A percentile compares a stretch with the other conserved stretches of the same genome.
phyloP scores from a whole-genome alignment of 2,113 vertebrate species.

The Copsychus sechellarum region DNA sequence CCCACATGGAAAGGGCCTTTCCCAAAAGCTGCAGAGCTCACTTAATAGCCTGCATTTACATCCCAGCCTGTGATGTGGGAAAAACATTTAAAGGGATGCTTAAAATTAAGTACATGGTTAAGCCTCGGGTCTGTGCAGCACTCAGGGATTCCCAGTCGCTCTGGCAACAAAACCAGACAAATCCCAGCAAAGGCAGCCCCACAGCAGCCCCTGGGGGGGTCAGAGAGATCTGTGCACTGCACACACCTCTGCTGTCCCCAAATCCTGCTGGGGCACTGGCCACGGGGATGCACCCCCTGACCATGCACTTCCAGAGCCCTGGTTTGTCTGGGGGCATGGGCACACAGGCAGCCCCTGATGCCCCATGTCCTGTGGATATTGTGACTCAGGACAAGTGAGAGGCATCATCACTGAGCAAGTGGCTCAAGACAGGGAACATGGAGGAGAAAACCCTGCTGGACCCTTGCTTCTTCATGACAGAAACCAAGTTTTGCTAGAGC shows the following conservation, averaged over 20 bases:
- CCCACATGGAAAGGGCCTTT: background rate
- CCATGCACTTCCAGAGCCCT: accelerated
- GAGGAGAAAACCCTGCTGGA: background rate
- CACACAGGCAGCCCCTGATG: background rate
- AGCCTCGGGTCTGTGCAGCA: background rate
- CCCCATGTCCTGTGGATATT: background rate
- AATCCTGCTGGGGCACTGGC: background rate
- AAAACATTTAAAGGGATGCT: slow-evolving; percentile 24
- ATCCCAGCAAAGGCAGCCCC: background rate
- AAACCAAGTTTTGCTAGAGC: background rate
- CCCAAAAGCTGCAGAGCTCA: background rate
- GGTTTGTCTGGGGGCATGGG: accelerated
- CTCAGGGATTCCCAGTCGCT: background rate
- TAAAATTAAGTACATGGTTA: background rate
- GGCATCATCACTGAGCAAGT: background rate
- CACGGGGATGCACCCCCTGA: background rate
- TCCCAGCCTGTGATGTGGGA: background rate
- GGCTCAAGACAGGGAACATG: background rate
- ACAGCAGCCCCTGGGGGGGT: accelerated
- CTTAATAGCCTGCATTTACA: background rate
- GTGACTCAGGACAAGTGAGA: background rate
- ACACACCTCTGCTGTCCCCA: background rate
- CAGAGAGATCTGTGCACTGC: background rate
- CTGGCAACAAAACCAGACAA: background rate
- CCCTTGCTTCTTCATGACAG: background rate